phyloP scores from a whole-genome alignment of 2,797 vertebrate species.

The Intellagama lesueurii region DNA sequence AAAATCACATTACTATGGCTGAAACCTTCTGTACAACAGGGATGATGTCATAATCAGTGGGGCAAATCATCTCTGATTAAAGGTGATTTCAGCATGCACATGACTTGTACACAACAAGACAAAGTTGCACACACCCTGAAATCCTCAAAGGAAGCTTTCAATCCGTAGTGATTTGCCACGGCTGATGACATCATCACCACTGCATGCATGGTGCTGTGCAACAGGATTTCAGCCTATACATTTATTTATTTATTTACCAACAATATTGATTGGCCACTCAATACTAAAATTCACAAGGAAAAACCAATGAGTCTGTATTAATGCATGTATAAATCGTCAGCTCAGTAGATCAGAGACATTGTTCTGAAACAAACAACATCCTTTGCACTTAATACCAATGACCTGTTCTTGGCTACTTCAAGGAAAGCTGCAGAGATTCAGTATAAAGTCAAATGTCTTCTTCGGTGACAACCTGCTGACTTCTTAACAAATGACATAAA shows the following conservation, averaged over 20 bases:
- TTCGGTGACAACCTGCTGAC: constrained; percentile 51
- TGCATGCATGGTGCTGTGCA: too few species aligned
- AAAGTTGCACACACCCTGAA: too few species aligned
- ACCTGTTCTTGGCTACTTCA: background rate
- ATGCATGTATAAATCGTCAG: background rate
- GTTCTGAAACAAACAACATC: background rate
- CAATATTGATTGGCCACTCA: background rate
- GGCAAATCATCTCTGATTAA: too few species aligned
- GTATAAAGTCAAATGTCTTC: background rate
- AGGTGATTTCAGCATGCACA: too few species aligned
- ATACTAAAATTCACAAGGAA: background rate
- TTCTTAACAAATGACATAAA: background rate
- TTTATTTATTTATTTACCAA: background rate
- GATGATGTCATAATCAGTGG: too few species aligned
- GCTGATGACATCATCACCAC: too few species aligned
- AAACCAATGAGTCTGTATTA: background rate
- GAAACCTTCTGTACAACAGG: too few species aligned
- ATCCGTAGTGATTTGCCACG: too few species aligned
- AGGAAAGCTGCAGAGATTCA: background rate
- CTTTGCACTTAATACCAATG: background rate
- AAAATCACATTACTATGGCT: too few species aligned
- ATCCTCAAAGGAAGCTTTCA: too few species aligned
- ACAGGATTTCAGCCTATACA: background rate
- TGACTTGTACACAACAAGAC: too few species aligned
- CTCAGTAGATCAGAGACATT: background rate